Evolutionary conservation across 35 echinoderm and acorn worm genomes (phyloP).

Genomic region (Holothuria glaberrima): DNA sequence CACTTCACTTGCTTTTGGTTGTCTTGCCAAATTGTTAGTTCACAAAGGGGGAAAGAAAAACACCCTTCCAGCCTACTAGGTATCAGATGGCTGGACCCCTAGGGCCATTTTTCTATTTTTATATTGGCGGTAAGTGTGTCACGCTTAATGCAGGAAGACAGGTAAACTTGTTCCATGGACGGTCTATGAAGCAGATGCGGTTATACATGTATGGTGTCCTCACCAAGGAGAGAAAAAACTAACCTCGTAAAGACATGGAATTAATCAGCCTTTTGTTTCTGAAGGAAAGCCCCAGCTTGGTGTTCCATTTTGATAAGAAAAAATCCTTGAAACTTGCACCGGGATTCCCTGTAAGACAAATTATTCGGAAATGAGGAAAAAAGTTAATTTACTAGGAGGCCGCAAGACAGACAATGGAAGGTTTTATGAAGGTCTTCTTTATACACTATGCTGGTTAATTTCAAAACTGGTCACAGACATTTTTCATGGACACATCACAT

Average conservation of each 20-base stretch:
- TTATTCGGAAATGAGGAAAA: too few species aligned
- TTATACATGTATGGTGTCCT: background rate
- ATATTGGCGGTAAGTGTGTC: constrained; percentile 8
- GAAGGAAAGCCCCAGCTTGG: background rate
- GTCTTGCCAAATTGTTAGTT: constrained; percentile 31
- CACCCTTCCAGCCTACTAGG: constrained; percentile 19
- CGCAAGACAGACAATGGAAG: too few species aligned
- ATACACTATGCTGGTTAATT: too few species aligned
- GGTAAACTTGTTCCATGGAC: constrained; percentile 13
- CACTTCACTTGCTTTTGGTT: constrained; percentile 12
- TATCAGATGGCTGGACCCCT: constrained; percentile 13
- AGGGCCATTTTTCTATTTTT: constrained; percentile 28
- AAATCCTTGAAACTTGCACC: too few species aligned
- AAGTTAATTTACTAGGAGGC: too few species aligned
- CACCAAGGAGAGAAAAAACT: background rate
- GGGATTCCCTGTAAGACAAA: too few species aligned
- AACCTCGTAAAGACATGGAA: constrained; percentile 21
- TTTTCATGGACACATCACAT: too few species aligned
- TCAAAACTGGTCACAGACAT: too few species aligned
- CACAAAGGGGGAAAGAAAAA: constrained; percentile 33
- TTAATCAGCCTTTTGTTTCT: constrained; percentile 45
- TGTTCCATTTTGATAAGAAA: too few species aligned
- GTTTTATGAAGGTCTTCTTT: too few species aligned
- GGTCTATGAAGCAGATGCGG: background rate
- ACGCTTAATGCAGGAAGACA: constrained; percentile 33